These are phyloP conservation scores for Falco berigora DNA, from an alignment of 2,797 vertebrate species.

Conservation along the genomic window DNA sequence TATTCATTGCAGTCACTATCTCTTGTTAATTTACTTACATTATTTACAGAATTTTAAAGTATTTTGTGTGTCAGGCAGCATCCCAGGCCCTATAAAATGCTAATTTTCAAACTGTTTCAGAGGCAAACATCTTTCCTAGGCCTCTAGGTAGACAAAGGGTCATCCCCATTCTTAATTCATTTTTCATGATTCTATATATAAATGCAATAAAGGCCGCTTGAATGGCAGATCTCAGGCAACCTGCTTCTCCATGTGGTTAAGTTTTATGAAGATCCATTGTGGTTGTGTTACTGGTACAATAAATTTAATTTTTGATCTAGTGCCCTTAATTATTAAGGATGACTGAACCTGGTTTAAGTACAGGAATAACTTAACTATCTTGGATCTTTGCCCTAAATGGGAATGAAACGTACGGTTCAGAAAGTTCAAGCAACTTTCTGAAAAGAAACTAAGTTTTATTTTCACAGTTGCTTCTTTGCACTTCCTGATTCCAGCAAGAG, in stretches of 20 bases:
- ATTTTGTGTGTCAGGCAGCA: conserved; percentile 56
- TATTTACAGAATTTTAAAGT: conserved; percentile 71
- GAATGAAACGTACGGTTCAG: neutral
- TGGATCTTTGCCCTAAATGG: conserved; percentile 9
- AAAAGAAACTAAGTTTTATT: conserved; percentile 22
- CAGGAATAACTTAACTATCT: neutral
- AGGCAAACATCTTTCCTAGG: conserved; percentile 44
- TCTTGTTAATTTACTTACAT: conserved; percentile 70
- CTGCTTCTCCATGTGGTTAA: neutral
- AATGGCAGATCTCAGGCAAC: conserved; percentile 25
- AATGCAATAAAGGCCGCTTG: conserved; percentile 35
- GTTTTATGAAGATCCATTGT: conserved; percentile 23
- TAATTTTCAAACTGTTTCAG: conserved; percentile 55
- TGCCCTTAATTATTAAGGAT: conserved; percentile 27
- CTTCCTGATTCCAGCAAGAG: neutral
- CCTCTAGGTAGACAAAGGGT: conserved; percentile 49
- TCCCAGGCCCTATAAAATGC: conserved; percentile 56
- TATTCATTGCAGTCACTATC: conserved; percentile 59
- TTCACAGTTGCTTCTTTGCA: conserved; percentile 16
- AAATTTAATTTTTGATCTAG: conserved; percentile 48
- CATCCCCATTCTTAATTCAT: conserved; percentile 47
- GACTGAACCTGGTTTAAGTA: conserved; percentile 16
- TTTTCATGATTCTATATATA: conserved; percentile 61
- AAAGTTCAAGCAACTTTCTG: conserved; percentile 38
- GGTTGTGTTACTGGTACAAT: conserved; percentile 4